Evolutionary conservation across 2,797 vertebrate genomes (phyloP), one percentile per base, ranked within the genome.

Genomic region (Malacoctenus gilli): DNA sequence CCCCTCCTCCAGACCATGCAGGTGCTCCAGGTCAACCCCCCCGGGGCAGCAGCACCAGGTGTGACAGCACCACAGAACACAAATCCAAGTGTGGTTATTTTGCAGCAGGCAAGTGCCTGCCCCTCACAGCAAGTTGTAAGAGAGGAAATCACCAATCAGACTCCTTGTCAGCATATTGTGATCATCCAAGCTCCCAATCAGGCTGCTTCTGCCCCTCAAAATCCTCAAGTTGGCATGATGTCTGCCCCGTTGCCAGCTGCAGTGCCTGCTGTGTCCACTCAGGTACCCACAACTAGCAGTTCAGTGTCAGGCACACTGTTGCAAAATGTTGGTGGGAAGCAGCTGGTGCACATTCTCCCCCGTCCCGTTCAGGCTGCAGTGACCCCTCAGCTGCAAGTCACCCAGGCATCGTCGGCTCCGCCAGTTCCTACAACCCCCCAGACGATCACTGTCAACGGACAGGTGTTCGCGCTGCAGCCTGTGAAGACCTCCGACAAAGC

Each of bases 401-500:
- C 91, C 0, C 91, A 83, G 57, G 44, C 91, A 47, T 89, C 94
- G 0, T 87, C 92, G 18, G 89, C 93, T 4, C 72, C 92, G 76
- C n/a, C 85, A 63, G 68, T 68, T 40, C 75, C 83, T 48, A 87
- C 93, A 60, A 90, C 95, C 66, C 95, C 95, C 28, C 96, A 98
- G 57, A 98, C 97, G 5, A 95, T 99, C 85, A 98, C 95, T 75
- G 91, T 99, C 68, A 99, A 98, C 0, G 97, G 97, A 44, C 96
- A 99, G 82, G 91, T 98, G 62, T 99, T 98, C 84, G 95, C 96
- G 22, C 85, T 99, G 83, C 95, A 98, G 73, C 95, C 97, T 41
- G 90, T 98, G 69, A 96, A 94, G 85, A 93, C 96, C 21, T 91
- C 93, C 20, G 93, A 95, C 39, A 95, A 94, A 86, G 80, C 83